These are phyloP conservation scores for Tauraco hartlaubi DNA, from an alignment of 2,797 vertebrate genomes.

Conservation along the genomic window DNA sequence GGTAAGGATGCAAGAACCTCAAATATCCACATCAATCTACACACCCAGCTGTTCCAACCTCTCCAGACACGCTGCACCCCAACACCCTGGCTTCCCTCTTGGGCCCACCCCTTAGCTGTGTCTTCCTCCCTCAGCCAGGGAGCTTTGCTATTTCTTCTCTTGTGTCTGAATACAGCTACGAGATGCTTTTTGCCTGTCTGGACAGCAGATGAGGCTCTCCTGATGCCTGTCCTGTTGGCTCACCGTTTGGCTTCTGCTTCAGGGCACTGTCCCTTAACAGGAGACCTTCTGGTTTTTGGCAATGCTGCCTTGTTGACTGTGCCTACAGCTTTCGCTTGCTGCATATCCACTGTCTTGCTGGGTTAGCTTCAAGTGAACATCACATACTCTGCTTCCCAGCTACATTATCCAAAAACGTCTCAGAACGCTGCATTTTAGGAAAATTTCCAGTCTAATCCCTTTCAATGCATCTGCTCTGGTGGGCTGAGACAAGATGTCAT, in stretches of 20 bases:
- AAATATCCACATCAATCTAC: not conserved
- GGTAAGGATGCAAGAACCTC: not conserved
- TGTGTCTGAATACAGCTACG: rapidly evolving
- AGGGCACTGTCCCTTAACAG: not conserved
- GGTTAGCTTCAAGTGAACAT: conserved; percentile 34
- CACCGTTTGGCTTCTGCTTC: not conserved
- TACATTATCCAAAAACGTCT: not conserved
- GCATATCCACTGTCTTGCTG: not conserved
- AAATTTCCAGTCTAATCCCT: conserved; percentile 53
- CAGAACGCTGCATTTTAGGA: conserved; percentile 15
- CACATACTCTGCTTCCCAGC: not conserved
- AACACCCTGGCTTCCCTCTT: not conserved
- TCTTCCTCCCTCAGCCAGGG: not conserved
- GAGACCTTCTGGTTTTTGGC: not conserved
- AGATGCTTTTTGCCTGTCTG: not conserved
- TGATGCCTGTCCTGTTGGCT: not conserved
- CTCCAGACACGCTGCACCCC: not conserved
- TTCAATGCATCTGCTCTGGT: conserved; percentile 62
- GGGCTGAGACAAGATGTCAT: conserved; percentile 70
- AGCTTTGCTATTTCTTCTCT: not conserved
- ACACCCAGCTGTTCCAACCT: rapidly evolving
- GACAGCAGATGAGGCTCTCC: not conserved
- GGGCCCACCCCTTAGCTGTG: not conserved
- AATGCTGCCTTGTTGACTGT: not conserved
- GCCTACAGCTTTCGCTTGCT: not conserved